phyloP scores from a whole-genome alignment of 1,140 invertebrate genomes.

The Hycleus cichorii region DNA sequence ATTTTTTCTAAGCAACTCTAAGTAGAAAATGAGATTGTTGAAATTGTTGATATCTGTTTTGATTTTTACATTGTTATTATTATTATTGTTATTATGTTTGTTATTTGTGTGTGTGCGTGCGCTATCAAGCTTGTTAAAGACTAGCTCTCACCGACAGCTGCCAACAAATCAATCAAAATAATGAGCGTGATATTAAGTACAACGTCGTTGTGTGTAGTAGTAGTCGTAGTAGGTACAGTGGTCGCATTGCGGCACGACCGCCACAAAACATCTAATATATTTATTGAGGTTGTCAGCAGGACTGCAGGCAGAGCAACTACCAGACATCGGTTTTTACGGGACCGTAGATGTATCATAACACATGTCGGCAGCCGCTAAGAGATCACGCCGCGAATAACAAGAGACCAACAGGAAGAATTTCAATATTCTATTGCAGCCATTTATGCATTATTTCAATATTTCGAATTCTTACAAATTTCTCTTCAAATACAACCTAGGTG shows the following conservation, averaged over 20 bases:
- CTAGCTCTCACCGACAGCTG: slow-evolving; percentile 15
- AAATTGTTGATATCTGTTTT: neutral
- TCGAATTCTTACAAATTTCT: too few species aligned
- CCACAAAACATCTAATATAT: slow-evolving; percentile 23
- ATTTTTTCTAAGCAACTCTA: too few species aligned
- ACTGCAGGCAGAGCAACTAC: slow-evolving; percentile 11
- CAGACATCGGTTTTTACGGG: slow-evolving; percentile 21
- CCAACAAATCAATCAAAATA: slow-evolving; percentile 23
- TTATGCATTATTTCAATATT: neutral
- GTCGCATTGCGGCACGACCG: slow-evolving; percentile 18
- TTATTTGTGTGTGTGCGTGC: neutral
- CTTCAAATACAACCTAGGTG: too few species aligned
- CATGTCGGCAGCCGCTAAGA: slow-evolving; percentile 13
- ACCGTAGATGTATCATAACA: slow-evolving; percentile 20
- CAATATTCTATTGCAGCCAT: neutral
- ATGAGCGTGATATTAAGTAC: slow-evolving; percentile 18
- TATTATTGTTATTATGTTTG: too few species aligned
- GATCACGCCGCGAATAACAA: slow-evolving; percentile 19
- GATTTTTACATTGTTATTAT: slow-evolving; percentile 2
- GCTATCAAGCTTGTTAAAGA: slow-evolving; percentile 13
- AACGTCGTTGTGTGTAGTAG: slow-evolving; percentile 1
- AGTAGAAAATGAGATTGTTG: slow-evolving; percentile 3
- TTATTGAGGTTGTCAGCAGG: slow-evolving; percentile 20
- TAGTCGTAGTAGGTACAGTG: slow-evolving; percentile 1
- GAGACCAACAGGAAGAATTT: neutral